Conservation (phyloP, 2,113 vertebrate genomes). For the Brachirus orientalis region DNA sequence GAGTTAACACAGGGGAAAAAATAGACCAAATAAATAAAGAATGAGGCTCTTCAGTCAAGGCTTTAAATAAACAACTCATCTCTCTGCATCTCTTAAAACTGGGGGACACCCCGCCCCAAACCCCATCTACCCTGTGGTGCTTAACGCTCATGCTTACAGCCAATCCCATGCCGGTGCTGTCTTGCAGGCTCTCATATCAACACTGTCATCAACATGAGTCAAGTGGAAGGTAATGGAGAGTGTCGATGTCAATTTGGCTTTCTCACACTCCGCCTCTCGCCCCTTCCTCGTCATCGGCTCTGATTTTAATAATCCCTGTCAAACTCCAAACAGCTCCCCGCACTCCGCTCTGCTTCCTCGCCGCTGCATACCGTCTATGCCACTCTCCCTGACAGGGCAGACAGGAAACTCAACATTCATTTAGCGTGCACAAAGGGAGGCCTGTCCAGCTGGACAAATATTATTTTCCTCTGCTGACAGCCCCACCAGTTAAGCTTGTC, state of each 20-base stretch:
- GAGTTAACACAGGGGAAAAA: slow-evolving; percentile 50
- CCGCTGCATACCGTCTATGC: slow-evolving; percentile 63
- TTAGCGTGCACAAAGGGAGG: slow-evolving; percentile 93
- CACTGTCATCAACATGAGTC: slow-evolving; percentile 90
- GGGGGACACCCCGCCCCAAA: slow-evolving; percentile 41
- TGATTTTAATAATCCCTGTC: slow-evolving; percentile 99
- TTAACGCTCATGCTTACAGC: slow-evolving; percentile 85
- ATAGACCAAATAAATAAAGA: slow-evolving; percentile 67
- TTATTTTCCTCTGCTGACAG: slow-evolving; percentile 96
- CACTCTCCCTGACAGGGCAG: slow-evolving; percentile 90
- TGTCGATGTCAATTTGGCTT: slow-evolving; percentile 98
- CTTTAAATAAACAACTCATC: slow-evolving; percentile 82
- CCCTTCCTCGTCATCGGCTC: slow-evolving; percentile 89
- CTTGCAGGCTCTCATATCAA: slow-evolving; percentile 74
- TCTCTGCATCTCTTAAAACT: slow-evolving; percentile 56
- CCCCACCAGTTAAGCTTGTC: slow-evolving; percentile 89
- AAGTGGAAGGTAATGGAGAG: slow-evolving; percentile 95
- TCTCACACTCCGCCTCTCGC: slow-evolving; percentile 88
- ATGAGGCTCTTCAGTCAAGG: slow-evolving; percentile 65
- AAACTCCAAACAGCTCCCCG: slow-evolving; percentile 94
- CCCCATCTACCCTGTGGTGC: slow-evolving; percentile 68
- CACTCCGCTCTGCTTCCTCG: slow-evolving; percentile 62
- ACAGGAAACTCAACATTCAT: slow-evolving; percentile 99
- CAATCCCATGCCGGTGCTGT: slow-evolving; percentile 77
- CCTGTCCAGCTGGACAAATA: slow-evolving; percentile 99